Percentiles rank a stretch among this genome's conserved stretches.
phyloP scores from a whole-genome alignment of 2,113 vertebrate species.

The Callopanchax toddi region DNA sequence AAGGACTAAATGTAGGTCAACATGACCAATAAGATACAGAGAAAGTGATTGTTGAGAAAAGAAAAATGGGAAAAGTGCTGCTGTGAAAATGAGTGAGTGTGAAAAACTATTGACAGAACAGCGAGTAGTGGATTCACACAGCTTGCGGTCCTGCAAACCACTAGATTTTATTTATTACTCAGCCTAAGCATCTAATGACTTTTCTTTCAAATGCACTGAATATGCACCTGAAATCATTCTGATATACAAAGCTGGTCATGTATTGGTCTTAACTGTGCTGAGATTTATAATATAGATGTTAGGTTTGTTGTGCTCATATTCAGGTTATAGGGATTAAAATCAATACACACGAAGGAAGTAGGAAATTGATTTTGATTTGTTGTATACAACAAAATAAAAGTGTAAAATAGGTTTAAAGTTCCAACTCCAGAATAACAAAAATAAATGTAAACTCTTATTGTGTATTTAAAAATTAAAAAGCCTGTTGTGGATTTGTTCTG shows the following conservation, averaged over 20 bases:
- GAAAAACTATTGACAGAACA: slow-evolving; percentile 33
- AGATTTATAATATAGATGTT: too few species aligned
- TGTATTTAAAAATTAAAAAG: too few species aligned
- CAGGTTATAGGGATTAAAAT: too few species aligned
- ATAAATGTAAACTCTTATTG: too few species aligned
- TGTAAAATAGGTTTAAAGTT: too few species aligned
- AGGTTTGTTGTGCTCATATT: too few species aligned
- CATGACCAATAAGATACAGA: slow-evolving; percentile 14
- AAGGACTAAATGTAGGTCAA: slow-evolving; percentile 12
- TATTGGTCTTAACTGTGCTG: too few species aligned
- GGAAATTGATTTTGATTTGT: too few species aligned
- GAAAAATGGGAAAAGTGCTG: slow-evolving; percentile 15
- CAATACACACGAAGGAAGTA: too few species aligned
- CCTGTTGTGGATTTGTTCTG: too few species aligned
- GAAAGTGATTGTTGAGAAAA: slow-evolving; percentile 19
- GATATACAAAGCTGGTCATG: not conserved
- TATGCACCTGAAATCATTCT: not conserved
- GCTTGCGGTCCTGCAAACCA: slow-evolving; percentile 23
- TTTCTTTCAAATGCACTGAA: not conserved
- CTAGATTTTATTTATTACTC: slow-evolving; percentile 26
- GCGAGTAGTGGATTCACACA: slow-evolving; percentile 23
- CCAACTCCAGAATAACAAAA: too few species aligned
- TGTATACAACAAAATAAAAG: too few species aligned
- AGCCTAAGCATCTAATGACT: not conserved
- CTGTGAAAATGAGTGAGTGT: slow-evolving; percentile 15